A percentile compares a stretch with the other conserved stretches of the same genome.
Evolutionary conservation across 2,888 invertebrate species (phyloP).

Genomic region (Epinotia demarniana): DNA sequence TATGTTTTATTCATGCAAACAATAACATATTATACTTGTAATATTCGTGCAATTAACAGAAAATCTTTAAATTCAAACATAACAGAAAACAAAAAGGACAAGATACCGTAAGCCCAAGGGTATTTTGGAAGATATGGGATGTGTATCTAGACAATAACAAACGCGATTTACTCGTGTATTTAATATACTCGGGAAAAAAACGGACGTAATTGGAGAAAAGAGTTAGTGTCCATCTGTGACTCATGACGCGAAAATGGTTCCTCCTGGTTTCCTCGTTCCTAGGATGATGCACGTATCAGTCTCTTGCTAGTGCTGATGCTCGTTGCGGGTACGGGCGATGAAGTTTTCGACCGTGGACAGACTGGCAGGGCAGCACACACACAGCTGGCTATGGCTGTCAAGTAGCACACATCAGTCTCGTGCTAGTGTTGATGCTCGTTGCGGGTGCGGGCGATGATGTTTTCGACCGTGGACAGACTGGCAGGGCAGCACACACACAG

Average conservation of each 20-base stretch:
- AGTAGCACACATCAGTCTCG: neutral
- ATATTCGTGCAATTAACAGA: neutral
- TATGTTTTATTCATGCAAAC: too few species aligned
- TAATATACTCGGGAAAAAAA: neutral
- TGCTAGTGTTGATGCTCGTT: constrained; percentile 24
- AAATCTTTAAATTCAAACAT: neutral
- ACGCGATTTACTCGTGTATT: neutral
- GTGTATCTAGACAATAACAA: neutral
- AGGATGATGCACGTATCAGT: too few species aligned
- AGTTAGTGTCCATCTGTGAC: neutral
- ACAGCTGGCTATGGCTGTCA: too few species aligned
- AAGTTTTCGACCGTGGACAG: neutral
- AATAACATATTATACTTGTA: too few species aligned
- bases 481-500: constrained; percentile 45
- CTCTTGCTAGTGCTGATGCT: neutral
- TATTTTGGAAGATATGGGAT: neutral
- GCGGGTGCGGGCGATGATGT: constrained; percentile 35
- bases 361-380: too few species aligned
- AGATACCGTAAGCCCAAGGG: neutral
- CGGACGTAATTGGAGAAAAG: neutral
- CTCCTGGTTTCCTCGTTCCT: too few species aligned
- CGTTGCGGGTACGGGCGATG: too few species aligned
- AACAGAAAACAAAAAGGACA: neutral
- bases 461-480: constrained; percentile 39
- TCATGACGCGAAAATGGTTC: neutral